Conservation (phyloP, 1,140 invertebrate genomes). For the Calliphora vicina region DNA sequence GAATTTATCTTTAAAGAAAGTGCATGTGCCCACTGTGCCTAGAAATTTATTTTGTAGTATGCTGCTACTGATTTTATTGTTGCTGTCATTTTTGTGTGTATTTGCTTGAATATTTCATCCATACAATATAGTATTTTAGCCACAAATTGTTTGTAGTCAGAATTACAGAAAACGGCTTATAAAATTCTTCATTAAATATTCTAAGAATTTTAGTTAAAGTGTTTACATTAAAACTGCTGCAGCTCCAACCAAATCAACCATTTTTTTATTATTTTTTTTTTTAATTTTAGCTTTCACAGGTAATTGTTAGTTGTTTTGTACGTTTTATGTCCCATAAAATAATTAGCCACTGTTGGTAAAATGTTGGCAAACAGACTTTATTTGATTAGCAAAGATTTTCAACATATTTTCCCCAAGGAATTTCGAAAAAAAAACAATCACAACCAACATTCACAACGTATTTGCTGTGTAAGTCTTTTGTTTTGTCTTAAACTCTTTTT, state of each 20-base stretch:
- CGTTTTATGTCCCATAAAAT: constrained; percentile 7
- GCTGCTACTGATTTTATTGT: neutral
- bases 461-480: neutral
- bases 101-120: too few relatives aligned
- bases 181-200: constrained; percentile 17
- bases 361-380: neutral
- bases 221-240: neutral
- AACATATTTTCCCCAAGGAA: neutral
- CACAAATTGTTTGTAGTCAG: neutral
- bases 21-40: too few relatives aligned
- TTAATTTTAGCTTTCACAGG: neutral
- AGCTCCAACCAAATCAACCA: too few relatives aligned
- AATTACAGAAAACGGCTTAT: neutral
- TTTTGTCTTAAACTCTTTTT: neutral
- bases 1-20: too few relatives aligned
- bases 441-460: neutral
- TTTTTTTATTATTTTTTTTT: neutral
- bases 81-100: neutral
- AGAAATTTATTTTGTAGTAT: too few relatives aligned
- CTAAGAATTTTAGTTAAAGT: constrained; percentile 8
- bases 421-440: neutral
- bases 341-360: neutral
- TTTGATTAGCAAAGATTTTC: neutral
- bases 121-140: neutral
- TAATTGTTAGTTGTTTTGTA: neutral